Conservation (phyloP, 2,797 vertebrate species). For the Anas flavirostris region DNA sequence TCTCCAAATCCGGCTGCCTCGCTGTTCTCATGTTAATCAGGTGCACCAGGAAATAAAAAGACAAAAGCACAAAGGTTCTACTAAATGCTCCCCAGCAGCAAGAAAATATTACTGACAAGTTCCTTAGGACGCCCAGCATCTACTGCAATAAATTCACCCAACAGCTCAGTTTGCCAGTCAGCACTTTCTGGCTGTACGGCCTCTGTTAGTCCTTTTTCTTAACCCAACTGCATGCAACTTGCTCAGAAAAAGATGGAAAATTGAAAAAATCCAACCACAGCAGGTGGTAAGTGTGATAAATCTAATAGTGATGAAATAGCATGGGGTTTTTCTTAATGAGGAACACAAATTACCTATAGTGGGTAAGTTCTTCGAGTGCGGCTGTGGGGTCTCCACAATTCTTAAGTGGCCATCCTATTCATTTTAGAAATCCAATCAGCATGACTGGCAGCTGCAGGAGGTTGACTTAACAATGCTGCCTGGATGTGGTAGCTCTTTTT, state of each 20-base stretch:
- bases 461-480: not conserved
- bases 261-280: not conserved
- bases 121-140: not conserved
- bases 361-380: not conserved
- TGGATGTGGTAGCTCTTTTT: not conserved
- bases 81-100: not conserved
- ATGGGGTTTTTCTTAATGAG: not conserved
- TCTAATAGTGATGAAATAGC: not conserved
- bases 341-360: not conserved
- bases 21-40: not conserved
- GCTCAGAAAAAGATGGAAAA: not conserved
- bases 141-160: not conserved
- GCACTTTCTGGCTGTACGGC: not conserved
- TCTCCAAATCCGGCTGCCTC: conserved; percentile 3
- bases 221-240: not conserved
- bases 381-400: not conserved
- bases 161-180: not conserved
- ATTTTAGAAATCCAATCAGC: not conserved
- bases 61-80: not conserved
- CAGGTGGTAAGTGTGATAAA: not conserved
- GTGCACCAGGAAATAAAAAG: conserved; percentile 11
- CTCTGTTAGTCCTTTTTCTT: not conserved
- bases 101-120: not conserved
- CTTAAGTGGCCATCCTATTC: not conserved
- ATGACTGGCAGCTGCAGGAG: not conserved